Evolutionary conservation across 2,888 invertebrate species (phyloP), one percentile per base, ranked within the genome.

Genomic region (Doris montereyensis): DNA sequence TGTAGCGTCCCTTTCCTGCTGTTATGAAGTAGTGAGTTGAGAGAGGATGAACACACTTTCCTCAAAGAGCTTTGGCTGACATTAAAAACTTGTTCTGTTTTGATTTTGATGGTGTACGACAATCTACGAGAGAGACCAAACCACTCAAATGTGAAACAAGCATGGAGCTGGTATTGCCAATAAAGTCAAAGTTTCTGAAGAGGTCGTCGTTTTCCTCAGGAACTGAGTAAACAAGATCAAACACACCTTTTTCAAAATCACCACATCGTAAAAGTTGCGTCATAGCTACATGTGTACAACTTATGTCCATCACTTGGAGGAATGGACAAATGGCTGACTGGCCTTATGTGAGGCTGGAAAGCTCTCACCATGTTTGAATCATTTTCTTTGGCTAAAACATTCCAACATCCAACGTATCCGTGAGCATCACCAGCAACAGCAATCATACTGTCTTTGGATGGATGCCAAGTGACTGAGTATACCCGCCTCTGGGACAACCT

Each of bases 261-360:
- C 90, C 88, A 80, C 89, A 85, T 57, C 92, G 85, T 3, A 92
- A n/a, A 83, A 2, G 90, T 89, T 0, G 92, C 92, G 85, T 93
- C 93, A 83, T 92, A 91, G 67, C 92, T 90, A 77, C 88, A 88
- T 17, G 88, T 85, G 80, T 86, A 86, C 2, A 90, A 58, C 62
- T 87, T 85, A 2, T 85, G 79, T 3, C 86, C 85, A 76, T 88
- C 82, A 30, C 81, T 78, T 0, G 81, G 79, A 28, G 87, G 87
- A 81, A 92, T 89, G 10, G 85, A 83, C 0, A 91, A 79, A 79
- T 91, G 90, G 76, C 89, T 90, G n/a, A 92, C 86, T 28, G 90
- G 89, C 13, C 86, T 81, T 2, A 84, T 83, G 81, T 92, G 92
- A 4, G 90, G 88, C 24, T 83, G 68, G 81, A 90, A 91, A 1